phyloP scores from a whole-genome alignment of 1,140 invertebrate genomes.

The Tetramorium alpestre region DNA sequence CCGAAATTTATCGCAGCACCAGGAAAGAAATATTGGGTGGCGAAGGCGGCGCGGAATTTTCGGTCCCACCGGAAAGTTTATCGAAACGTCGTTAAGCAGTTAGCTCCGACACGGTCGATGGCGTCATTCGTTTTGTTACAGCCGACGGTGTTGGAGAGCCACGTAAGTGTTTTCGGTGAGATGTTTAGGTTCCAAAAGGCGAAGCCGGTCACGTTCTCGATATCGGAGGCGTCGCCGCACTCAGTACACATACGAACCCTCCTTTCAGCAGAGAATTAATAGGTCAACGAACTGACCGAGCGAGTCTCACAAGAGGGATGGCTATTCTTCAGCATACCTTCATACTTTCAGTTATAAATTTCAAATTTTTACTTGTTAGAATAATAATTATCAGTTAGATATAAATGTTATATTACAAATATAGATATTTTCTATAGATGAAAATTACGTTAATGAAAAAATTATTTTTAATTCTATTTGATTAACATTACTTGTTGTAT shows the following conservation, averaged over 20 bases:
- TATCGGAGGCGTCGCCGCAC: slow-evolving; percentile 68
- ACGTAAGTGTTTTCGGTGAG: slow-evolving; percentile 68
- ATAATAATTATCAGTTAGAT: background rate
- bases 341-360: background rate
- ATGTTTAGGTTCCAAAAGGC: slow-evolving; percentile 78
- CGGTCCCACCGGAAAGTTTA: slow-evolving; percentile 60
- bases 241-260: slow-evolving; percentile 69
- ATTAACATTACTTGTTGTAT: background rate
- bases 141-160: slow-evolving; percentile 55
- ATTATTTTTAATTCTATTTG: background rate
- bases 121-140: slow-evolving; percentile 76
- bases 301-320: background rate
- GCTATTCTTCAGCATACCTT: background rate
- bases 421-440: background rate
- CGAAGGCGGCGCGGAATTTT: slow-evolving; percentile 46
- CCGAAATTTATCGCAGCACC: slow-evolving; percentile 16
- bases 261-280: slow-evolving; percentile 79
- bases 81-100: slow-evolving; percentile 73
- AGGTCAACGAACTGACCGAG: slow-evolving; percentile 73
- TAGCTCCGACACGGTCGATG: slow-evolving; percentile 67
- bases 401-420: background rate
- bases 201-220: slow-evolving; percentile 77
- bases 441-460: background rate
- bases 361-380: background rate
- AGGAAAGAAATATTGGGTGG: background rate